Base-by-base conservation (phyloP, 2,113 vertebrate species). In the Smithornis capensis region DNA sequence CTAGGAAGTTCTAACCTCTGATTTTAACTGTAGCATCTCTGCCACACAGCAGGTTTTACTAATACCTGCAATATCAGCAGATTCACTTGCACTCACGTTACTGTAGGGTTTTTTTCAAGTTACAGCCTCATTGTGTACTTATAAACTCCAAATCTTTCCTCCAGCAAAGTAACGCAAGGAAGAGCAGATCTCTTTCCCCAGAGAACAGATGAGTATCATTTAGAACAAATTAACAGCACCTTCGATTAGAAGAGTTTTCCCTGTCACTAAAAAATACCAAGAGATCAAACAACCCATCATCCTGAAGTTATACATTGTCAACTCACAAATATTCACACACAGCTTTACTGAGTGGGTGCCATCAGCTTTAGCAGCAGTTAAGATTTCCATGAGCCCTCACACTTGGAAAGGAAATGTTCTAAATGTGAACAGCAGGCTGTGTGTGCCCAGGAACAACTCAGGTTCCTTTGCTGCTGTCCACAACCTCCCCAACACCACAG, bases 401-500 rank as follows among this genome's bases (percentile, higher is more conserved):
- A 19, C n/a, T 21, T 42, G 19, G 13, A 87, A 68, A 85, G 47
- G 33, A 2, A 1, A 22, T 4, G 7, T 52, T 76, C 35, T 65
- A 71, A 25, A 60, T 6, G 37, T 7, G 18, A 89, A 15, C 45
- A 8, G 31, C 23, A 19, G 40, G 17, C 38, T 60, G 17, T 10
- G 65, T 31, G 50, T 6, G 27, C 25, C 50, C 31, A 13, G 18
- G 4, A n/a, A 31, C 29, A 77, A 8, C 35, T 4, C 6, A 40
- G 14, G 29, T 29, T 64, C 18, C 47, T 38, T 12, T 35, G 56
- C 45, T 63, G n/a, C 49, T n/a, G 25, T 3, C 63, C 47, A 15
- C 29, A 47, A 4, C 10, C 21, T n/a, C 15, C 31, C 27, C 8
- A 40, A 35, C 14, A 29, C 16, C 23, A 13, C 0, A 31, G 50